phyloP scores from a whole-genome alignment of 1,140 invertebrate genomes.

The Chymomyza costata region DNA sequence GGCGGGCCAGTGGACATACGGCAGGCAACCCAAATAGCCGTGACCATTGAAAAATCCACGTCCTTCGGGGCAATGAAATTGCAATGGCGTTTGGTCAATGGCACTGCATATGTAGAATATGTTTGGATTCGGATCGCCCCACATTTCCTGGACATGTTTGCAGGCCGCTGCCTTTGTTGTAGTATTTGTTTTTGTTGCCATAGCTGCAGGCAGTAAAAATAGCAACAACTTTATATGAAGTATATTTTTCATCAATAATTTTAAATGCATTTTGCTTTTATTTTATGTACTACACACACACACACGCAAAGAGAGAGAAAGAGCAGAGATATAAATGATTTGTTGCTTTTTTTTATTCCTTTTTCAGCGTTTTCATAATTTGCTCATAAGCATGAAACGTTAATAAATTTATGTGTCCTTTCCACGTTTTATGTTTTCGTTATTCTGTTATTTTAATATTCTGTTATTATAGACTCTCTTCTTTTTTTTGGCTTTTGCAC shows the following conservation, averaged over 20 bases:
- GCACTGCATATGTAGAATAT: conserved; percentile 66
- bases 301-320: conserved; percentile 23
- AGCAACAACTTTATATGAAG: conserved; percentile 21
- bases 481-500: conserved; percentile 14
- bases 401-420: conserved; percentile 23
- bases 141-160: conserved; percentile 65
- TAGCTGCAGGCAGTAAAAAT: conserved; percentile 8
- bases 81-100: conserved; percentile 43
- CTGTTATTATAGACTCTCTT: conserved; percentile 25
- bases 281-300: conserved; percentile 17
- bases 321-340: too few species aligned
- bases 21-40: conserved; percentile 59
- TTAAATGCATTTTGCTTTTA: conserved; percentile 31
- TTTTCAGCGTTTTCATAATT: too few species aligned
- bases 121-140: conserved; percentile 72
- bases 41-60: conserved; percentile 66
- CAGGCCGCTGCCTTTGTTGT: conserved; percentile 26
- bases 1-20: conserved; percentile 60
- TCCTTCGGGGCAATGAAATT: conserved; percentile 57
- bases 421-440: conserved; percentile 22
- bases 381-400: conserved; percentile 3
- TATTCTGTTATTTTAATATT: conserved; percentile 32
- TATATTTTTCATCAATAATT: conserved; percentile 70
- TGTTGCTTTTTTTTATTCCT: too few species aligned
- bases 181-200: conserved; percentile 27